A percentile compares a stretch with the other conserved stretches of the same genome.
Conservation (phyloP, 2,113 vertebrate species). For the Gnathonemus longibarbis region DNA sequence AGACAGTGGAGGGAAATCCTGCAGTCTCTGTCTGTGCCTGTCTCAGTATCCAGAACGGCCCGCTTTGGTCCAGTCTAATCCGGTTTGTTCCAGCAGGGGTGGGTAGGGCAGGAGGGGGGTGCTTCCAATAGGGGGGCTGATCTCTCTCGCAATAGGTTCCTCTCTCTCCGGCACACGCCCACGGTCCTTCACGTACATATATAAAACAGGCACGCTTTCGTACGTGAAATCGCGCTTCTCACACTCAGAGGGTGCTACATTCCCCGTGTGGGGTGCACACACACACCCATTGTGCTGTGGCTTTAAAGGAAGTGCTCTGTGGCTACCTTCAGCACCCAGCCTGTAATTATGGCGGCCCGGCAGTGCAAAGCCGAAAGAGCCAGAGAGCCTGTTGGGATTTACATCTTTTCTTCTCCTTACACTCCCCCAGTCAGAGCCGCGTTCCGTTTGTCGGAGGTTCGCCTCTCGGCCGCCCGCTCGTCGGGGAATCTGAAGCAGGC, state of each 20-base stretch:
- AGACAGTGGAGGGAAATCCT: not conserved
- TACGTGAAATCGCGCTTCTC: not conserved
- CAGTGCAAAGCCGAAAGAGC: not conserved
- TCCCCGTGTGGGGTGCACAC: not conserved
- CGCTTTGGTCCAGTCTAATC: slow-evolving; percentile 8
- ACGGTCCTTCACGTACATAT: not conserved
- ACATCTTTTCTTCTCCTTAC: not conserved
- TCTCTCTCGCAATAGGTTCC: slow-evolving; percentile 28
- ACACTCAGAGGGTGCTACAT: not conserved
- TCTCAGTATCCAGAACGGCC: not conserved
- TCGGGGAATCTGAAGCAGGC: slow-evolving; percentile 13
- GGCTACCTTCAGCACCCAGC: not conserved
- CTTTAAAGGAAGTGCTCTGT: not conserved
- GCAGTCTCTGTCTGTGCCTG: not conserved
- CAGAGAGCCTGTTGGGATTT: not conserved
- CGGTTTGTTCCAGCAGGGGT: not conserved
- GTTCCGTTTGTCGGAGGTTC: not conserved
- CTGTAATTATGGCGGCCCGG: not conserved
- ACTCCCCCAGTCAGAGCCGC: not conserved
- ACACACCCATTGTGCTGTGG: not conserved
- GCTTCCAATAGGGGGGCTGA: slow-evolving; percentile 25
- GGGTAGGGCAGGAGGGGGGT: not conserved
- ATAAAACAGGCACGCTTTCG: not conserved
- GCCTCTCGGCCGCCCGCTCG: not conserved
- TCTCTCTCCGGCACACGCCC: slow-evolving; percentile 1